Evolutionary conservation across 2,888 invertebrate genomes (phyloP).

Genomic region (Galeopsomyia nigrocyanea): DNA sequence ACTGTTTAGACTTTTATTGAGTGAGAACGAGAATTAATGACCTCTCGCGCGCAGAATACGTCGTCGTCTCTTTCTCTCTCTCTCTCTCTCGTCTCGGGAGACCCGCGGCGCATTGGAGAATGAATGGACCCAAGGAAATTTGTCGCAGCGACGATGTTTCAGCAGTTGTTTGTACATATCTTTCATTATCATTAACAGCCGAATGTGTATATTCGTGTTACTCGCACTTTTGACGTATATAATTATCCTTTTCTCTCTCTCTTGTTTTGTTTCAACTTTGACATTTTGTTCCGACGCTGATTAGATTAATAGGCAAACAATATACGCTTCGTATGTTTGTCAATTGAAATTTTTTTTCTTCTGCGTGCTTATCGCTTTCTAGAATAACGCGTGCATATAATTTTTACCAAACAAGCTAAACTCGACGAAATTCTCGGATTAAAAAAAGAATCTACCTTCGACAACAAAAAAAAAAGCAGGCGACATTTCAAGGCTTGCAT

Average conservation of each 20-base stretch:
- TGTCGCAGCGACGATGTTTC: conserved; percentile 19
- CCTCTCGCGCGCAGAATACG: not conserved
- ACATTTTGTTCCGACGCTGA: not conserved
- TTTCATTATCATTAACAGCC: conserved; percentile 35
- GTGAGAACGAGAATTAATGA: conserved; percentile 38
- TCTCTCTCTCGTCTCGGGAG: conserved; percentile 6
- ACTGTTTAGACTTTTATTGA: conserved; percentile 45
- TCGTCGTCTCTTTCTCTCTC: too few species aligned
- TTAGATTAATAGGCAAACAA: conserved; percentile 15
- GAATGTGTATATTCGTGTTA: not conserved
- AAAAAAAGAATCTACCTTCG: too few species aligned
- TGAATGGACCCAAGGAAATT: conserved; percentile 26
- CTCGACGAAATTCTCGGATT: too few species aligned
- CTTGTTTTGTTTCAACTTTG: conserved; percentile 8
- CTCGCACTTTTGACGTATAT: too few species aligned
- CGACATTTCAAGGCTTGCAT: not conserved
- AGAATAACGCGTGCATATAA: too few species aligned
- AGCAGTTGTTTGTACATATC: conserved; percentile 28
- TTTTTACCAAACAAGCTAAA: too few species aligned
- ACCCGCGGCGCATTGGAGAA: too few species aligned
- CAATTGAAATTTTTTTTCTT: too few species aligned
- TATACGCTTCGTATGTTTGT: too few species aligned
- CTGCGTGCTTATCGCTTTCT: too few species aligned
- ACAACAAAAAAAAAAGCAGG: not conserved
- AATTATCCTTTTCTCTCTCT: not conserved